phyloP scores from a whole-genome alignment of 2,888 invertebrate genomes.

The Plagodis pulveraria region DNA sequence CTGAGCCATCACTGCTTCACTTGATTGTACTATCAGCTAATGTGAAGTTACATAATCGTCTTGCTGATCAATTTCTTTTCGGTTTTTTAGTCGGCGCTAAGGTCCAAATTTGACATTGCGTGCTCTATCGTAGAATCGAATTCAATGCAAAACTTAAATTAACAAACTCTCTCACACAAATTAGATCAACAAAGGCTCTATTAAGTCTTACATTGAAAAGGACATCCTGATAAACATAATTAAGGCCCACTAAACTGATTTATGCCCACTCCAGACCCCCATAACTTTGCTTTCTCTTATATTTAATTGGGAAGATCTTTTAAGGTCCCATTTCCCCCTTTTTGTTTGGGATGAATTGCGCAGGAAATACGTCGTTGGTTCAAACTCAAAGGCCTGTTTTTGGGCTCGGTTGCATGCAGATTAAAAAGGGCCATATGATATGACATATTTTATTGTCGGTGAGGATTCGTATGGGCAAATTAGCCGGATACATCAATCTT shows the following conservation, averaged over 20 bases:
- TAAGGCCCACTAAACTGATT: slow-evolving; percentile 68
- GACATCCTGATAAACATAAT: slow-evolving; percentile 70
- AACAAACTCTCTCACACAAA: slow-evolving; percentile 40
- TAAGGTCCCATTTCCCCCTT: slow-evolving; percentile 65
- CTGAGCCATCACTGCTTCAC: too few species aligned
- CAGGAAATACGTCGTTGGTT: slow-evolving; percentile 75
- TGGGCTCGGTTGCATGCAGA: slow-evolving; percentile 67
- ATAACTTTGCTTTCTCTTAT: slow-evolving; percentile 70
- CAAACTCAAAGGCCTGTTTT: slow-evolving; percentile 64
- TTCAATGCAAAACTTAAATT: slow-evolving; percentile 3
- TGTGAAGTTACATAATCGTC: too few species aligned
- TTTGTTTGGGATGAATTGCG: slow-evolving; percentile 63
- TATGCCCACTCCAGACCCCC: slow-evolving; percentile 68
- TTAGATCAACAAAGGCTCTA: slow-evolving; percentile 52
- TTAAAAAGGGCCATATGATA: slow-evolving; percentile 71
- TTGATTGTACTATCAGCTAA: too few species aligned
- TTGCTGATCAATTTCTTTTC: too few species aligned
- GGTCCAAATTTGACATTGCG: too few species aligned
- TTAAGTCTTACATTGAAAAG: slow-evolving; percentile 52
- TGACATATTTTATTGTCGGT: slow-evolving; percentile 79
- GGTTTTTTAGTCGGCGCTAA: too few species aligned
- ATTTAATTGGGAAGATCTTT: slow-evolving; percentile 72
- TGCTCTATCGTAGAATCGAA: too few species aligned
- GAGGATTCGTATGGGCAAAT: slow-evolving; percentile 71
- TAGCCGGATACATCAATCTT: slow-evolving; percentile 83